Conservation (phyloP, 2,797 vertebrate genomes). For the Leptatherina wallacei region DNA sequence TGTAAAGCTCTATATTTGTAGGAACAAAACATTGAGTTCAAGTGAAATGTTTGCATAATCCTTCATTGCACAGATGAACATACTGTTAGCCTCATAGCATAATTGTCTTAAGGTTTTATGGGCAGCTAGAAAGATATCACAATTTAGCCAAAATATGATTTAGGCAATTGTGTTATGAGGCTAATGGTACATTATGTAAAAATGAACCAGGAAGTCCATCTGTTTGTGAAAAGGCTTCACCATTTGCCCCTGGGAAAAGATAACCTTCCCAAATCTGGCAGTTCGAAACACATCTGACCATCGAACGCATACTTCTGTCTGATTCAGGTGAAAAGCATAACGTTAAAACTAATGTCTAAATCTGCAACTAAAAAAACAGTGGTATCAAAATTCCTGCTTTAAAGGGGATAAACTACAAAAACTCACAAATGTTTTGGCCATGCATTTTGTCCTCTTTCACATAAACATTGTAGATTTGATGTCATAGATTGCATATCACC, state of each 20-base stretch:
- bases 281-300: slow-evolving; percentile 3
- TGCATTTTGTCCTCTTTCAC: slow-evolving; percentile 2
- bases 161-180: too few species aligned
- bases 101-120: too few species aligned
- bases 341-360: neutral
- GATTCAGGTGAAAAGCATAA: neutral
- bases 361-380: neutral
- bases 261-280: neutral
- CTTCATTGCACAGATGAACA: neutral
- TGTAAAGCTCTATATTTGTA: neutral
- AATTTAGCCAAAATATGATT: too few species aligned
- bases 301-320: slow-evolving; percentile 3
- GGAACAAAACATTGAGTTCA: neutral
- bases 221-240: neutral
- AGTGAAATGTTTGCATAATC: neutral
- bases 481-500: neutral
- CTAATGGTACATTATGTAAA: neutral
- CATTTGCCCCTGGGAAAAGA: neutral
- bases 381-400: neutral
- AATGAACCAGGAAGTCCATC: neutral
- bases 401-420: neutral
- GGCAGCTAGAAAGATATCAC: too few species aligned
- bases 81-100: too few species aligned
- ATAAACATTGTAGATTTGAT: slow-evolving; percentile 10
- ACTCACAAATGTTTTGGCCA: neutral